phyloP scores from a whole-genome alignment of 2,113 vertebrate genomes.

The Myotis yumanensis region DNA sequence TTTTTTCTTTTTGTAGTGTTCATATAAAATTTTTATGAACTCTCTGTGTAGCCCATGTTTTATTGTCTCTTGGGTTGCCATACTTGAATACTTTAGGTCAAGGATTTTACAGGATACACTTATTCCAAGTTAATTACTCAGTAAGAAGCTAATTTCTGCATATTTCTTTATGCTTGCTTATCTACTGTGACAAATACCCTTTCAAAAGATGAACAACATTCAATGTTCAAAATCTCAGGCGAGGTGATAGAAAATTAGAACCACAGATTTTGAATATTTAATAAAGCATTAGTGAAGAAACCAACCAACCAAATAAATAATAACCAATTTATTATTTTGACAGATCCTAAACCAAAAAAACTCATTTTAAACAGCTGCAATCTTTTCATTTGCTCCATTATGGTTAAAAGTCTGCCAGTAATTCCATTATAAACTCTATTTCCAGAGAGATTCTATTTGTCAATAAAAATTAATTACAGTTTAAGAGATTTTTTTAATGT shows the following conservation, averaged over 20 bases:
- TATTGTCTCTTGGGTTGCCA: constrained; percentile 22
- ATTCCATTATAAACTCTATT: constrained; percentile 46
- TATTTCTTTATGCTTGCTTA: constrained; percentile 36
- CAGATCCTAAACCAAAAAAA: constrained; percentile 49
- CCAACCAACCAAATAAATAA: constrained; percentile 56
- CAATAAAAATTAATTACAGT: constrained; percentile 59
- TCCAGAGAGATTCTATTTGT: constrained; percentile 44
- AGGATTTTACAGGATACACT: constrained; percentile 45
- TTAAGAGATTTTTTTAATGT: background rate
- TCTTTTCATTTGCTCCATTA: constrained; percentile 31
- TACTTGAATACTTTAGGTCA: constrained; percentile 62
- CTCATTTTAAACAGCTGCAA: constrained; percentile 27
- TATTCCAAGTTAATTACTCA: constrained; percentile 23
- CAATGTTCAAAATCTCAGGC: constrained; percentile 35
- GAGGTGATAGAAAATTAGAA: constrained; percentile 59
- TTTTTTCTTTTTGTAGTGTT: constrained; percentile 26
- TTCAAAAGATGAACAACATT: constrained; percentile 55
- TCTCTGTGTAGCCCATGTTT: constrained; percentile 52
- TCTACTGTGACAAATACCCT: constrained; percentile 43
- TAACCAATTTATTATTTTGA: constrained; percentile 61
- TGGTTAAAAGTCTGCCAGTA: constrained; percentile 25
- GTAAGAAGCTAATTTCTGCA: background rate
- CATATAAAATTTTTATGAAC: constrained; percentile 39
- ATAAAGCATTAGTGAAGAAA: constrained; percentile 49
- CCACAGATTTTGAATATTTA: constrained; percentile 45